Evolutionary conservation across 2,888 invertebrate species (phyloP).

Genomic region (Sminthurinus aureus): DNA sequence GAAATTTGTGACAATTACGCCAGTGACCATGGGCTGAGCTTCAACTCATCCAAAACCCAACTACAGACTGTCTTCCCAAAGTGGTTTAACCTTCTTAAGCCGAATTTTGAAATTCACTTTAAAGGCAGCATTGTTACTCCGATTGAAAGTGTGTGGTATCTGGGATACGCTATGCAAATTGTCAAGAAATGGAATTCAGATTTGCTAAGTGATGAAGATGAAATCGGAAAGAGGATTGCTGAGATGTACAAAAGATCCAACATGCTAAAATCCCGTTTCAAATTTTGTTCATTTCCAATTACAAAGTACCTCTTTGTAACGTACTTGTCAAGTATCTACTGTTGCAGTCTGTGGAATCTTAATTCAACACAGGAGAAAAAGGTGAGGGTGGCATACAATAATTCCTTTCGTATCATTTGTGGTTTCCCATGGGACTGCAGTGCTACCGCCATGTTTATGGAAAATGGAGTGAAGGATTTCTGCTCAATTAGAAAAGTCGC

Average conservation of each 20-base stretch:
- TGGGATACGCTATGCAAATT: neutral
- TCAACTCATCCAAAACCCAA: neutral
- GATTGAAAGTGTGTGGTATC: neutral
- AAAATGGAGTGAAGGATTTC: neutral
- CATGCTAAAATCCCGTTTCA: neutral
- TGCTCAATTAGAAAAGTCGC: neutral
- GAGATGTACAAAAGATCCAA: neutral
- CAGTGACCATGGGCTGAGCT: neutral
- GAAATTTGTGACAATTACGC: neutral
- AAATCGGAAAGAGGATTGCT: neutral
- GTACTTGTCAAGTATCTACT: neutral
- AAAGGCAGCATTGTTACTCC: neutral
- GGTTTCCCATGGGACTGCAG: neutral
- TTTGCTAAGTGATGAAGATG: neutral
- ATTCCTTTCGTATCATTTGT: neutral
- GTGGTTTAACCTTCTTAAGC: neutral
- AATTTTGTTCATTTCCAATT: neutral
- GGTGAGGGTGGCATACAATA: neutral
- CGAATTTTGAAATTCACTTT: neutral
- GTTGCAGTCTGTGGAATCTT: neutral
- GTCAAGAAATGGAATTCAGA: neutral
- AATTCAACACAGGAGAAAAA: neutral
- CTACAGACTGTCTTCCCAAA: neutral
- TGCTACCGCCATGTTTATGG: neutral
- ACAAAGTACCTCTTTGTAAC: neutral